Percentiles rank a stretch among this genome's conserved stretches.
phyloP scores from a whole-genome alignment of 2,113 vertebrate species.

The Cranoglanis bouderius region DNA sequence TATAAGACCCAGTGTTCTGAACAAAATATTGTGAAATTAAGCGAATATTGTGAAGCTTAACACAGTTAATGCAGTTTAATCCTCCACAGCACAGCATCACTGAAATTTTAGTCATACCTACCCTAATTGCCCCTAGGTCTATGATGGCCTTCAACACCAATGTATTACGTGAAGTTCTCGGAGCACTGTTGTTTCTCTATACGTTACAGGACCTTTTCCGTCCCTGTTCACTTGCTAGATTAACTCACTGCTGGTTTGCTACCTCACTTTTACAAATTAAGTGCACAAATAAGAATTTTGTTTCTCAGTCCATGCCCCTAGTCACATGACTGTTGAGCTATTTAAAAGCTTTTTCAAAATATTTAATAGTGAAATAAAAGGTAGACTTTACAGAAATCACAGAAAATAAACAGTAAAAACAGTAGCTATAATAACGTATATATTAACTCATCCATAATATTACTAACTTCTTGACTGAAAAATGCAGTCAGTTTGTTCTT shows the following conservation, averaged over 20 bases:
- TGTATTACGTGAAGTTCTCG: neutral
- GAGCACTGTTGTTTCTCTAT: neutral
- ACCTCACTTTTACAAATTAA: neutral
- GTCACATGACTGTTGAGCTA: neutral
- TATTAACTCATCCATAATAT: neutral
- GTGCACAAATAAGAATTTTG: neutral
- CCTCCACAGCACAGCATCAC: neutral
- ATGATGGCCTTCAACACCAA: neutral
- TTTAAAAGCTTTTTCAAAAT: neutral
- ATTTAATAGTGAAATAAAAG: neutral
- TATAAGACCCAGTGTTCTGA: neutral
- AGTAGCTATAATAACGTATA: neutral
- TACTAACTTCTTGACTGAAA: neutral
- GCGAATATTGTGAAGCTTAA: neutral
- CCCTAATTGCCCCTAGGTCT: neutral
- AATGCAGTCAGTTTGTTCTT: neutral
- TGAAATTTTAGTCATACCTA: neutral
- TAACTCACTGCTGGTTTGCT: neutral
- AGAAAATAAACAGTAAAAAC: neutral
- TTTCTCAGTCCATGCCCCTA: neutral
- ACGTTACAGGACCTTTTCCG: neutral
- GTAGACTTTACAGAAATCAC: neutral
- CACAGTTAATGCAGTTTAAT: neutral
- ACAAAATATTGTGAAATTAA: neutral
- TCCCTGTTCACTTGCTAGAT: neutral